phyloP scores from a whole-genome alignment of 1,140 invertebrate species.

The Hormaphis cornu region DNA sequence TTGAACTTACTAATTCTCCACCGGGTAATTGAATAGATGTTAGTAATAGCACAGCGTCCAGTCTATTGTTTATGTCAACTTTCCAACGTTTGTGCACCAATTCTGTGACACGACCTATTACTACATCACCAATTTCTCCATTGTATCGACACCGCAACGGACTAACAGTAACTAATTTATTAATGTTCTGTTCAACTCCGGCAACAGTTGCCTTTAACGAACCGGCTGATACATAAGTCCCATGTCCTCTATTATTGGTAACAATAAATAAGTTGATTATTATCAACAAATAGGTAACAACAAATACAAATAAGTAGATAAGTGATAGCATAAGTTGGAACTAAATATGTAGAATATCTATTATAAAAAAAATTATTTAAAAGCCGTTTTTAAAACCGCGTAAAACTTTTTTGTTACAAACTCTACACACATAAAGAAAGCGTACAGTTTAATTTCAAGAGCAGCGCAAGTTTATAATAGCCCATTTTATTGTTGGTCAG shows the following conservation, averaged over 20 bases:
- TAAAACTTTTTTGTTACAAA: no score
- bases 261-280: background rate
- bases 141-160: constrained; percentile 82
- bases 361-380: no score
- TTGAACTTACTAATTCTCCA: constrained; percentile 71
- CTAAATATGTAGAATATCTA: no score
- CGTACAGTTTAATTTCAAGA: no score
- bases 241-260: constrained; percentile 71
- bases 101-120: constrained; percentile 87
- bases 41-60: constrained; percentile 79
- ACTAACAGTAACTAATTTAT: constrained; percentile 83
- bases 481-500: no score
- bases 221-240: constrained; percentile 77
- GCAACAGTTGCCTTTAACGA: constrained; percentile 83
- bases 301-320: background rate
- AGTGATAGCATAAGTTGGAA: background rate
- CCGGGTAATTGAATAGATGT: constrained; percentile 95
- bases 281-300: background rate
- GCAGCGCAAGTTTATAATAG: no score
- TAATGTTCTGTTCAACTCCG: constrained; percentile 86
- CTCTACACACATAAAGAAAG: no score
- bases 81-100: constrained; percentile 88
- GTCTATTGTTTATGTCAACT: constrained; percentile 83
- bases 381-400: no score
- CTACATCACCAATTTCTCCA: constrained; percentile 94